A percentile compares a stretch with the other conserved stretches of the same genome.
phyloP scores from a whole-genome alignment of 1,140 invertebrate genomes.

The Leptopilina clavipes region DNA sequence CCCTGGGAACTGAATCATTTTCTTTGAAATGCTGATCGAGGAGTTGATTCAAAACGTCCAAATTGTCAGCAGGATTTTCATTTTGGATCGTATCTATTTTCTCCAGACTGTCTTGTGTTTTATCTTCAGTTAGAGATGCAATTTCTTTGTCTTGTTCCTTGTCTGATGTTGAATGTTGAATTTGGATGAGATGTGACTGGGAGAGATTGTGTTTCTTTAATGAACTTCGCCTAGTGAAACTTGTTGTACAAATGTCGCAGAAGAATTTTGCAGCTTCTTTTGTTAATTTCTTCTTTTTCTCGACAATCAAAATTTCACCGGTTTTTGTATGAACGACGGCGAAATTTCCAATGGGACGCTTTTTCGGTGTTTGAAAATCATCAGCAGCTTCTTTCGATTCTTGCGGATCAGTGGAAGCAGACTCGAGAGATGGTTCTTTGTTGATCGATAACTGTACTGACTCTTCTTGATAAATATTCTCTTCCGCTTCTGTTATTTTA shows the following conservation, averaged over 20 bases:
- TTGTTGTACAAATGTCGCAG: slow-evolving; percentile 68
- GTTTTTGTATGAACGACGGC: slow-evolving; percentile 68
- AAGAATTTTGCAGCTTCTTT: slow-evolving; percentile 71
- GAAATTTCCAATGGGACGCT: slow-evolving; percentile 65
- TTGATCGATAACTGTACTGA: slow-evolving; percentile 8
- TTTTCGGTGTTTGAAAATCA: slow-evolving; percentile 61
- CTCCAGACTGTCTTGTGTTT: not conserved
- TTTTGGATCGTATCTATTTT: not conserved
- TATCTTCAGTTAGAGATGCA: slow-evolving; percentile 35
- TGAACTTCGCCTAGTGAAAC: slow-evolving; percentile 72
- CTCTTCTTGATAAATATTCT: slow-evolving; percentile 30
- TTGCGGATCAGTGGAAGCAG: not conserved
- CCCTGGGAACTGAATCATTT: slow-evolving; percentile 27
- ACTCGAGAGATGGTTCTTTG: not conserved
- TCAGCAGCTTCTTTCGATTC: slow-evolving; percentile 46
- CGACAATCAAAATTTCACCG: slow-evolving; percentile 70
- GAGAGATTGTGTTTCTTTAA: slow-evolving; percentile 71
- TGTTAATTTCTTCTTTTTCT: slow-evolving; percentile 71
- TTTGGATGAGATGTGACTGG: slow-evolving; percentile 67
- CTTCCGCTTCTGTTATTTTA: not conserved
- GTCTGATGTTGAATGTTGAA: slow-evolving; percentile 40
- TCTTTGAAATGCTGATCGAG: slow-evolving; percentile 15
- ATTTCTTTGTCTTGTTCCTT: slow-evolving; percentile 29
- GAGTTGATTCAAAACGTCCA: not conserved
- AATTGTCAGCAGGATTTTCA: not conserved